phyloP scores from a whole-genome alignment of 2,797 vertebrate genomes.

The Ptychobarbus kaznakovi region DNA sequence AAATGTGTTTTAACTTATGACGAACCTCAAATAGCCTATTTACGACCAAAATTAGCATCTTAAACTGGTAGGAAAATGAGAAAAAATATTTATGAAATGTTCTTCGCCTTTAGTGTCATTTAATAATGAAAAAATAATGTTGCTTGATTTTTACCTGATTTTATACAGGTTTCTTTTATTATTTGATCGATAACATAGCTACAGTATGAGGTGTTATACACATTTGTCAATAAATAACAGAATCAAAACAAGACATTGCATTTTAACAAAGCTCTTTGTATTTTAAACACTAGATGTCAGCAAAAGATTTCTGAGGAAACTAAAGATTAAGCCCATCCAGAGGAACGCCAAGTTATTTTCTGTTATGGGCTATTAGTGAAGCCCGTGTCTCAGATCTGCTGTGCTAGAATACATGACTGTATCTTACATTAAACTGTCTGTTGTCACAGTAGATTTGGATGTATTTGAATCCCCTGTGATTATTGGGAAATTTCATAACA shows the following conservation, averaged over 20 bases:
- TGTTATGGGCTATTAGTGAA: background rate
- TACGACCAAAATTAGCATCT: too few species aligned
- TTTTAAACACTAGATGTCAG: conserved; percentile 26
- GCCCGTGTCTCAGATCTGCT: background rate
- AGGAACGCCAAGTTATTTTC: background rate
- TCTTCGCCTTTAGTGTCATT: background rate
- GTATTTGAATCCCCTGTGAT: background rate
- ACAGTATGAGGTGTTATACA: too few species aligned
- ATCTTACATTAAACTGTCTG: background rate
- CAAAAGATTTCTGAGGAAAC: background rate
- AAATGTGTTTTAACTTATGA: too few species aligned
- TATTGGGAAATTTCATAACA: background rate
- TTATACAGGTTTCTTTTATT: background rate
- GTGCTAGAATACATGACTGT: background rate
- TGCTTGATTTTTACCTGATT: background rate
- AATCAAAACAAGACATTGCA: background rate
- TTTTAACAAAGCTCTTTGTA: background rate
- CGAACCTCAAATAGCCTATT: too few species aligned
- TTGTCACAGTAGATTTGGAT: background rate
- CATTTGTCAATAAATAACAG: background rate
- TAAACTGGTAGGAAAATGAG: too few species aligned
- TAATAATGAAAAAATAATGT: background rate
- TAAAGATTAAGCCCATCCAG: background rate
- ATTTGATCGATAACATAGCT: too few species aligned
- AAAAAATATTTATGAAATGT: too few species aligned